Percentiles rank a stretch among this genome's conserved stretches.
These are phyloP conservation scores for Sminthopsis crassicaudata DNA, from an alignment of 2,113 vertebrate species.

Conservation along the genomic window DNA sequence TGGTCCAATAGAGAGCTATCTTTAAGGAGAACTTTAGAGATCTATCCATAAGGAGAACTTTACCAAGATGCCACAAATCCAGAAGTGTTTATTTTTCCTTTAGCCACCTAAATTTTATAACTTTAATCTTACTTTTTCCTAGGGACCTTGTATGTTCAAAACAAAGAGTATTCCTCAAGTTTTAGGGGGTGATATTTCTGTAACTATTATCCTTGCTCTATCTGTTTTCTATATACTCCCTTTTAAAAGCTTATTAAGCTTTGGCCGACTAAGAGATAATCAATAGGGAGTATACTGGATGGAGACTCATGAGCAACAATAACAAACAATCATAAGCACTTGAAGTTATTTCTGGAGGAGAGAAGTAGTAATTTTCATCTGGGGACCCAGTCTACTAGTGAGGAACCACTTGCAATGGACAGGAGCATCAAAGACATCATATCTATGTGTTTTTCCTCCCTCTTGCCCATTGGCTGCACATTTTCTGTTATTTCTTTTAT, in stretches of 20 bases:
- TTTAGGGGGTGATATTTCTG: not conserved
- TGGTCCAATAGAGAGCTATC: not conserved
- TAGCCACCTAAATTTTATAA: not conserved
- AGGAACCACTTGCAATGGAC: not conserved
- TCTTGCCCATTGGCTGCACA: not conserved
- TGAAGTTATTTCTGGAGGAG: not conserved
- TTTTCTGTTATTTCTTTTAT: not conserved
- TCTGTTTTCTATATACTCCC: not conserved
- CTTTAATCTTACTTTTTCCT: not conserved
- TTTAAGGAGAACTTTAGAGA: not conserved
- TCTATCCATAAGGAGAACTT: too few relatives aligned
- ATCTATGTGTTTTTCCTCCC: not conserved
- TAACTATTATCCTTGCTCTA: not conserved
- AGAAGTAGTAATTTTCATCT: not conserved
- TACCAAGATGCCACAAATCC: not conserved
- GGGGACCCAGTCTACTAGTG: not conserved
- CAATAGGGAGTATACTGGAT: not conserved
- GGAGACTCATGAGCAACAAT: not conserved
- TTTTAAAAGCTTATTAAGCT: not conserved
- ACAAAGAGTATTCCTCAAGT: not conserved
- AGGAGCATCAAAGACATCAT: not conserved
- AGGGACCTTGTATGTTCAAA: not conserved
- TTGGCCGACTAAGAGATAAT: not conserved
- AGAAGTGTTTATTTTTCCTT: not conserved
- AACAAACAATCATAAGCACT: not conserved